Evolutionary conservation across 2,113 vertebrate genomes (phyloP), one percentile per base, ranked within the genome.

Genomic region (Hiodon alosoides): DNA sequence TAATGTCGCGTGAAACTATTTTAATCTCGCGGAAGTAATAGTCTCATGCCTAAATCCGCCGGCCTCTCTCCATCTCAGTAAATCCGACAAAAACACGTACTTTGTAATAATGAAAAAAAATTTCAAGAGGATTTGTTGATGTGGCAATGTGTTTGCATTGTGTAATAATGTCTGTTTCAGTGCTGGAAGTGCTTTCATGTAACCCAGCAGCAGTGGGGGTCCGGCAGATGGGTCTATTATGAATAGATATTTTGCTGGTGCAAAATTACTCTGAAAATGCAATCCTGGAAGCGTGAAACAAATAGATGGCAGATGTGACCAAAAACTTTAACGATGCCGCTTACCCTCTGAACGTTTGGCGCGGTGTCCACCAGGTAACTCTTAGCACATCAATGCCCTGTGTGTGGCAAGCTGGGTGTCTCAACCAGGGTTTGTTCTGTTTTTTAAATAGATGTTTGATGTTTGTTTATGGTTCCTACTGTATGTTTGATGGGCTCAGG

Each of bases 221-320:
- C 75, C 73, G 69, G 74, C 82, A 83, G 82, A 83, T 83, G 80
- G 79, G 76, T 55, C 74, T 70, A 16, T 71, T 81, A 71, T 78
- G 78, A 77, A 71, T 62, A 81, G 75, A 76, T 76, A 55, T 69
- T 79, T 76, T 76, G 59, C 53, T 80, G 65, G 78, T 62, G 54
- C 64, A 69, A 72, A 81, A 79, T 76, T 76, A 57, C 55, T 69
- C 10, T 64, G 75, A 69, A 73, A 79, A 76, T 73, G 53, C 59
- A 67, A 4, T 60, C 50, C 75, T 69, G 67, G 67, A 69, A 70
- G n/a, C 13, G 31, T 57, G 57, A 69, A 77, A 50, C 68, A 75
- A 77, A 81, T 58, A 78, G 69, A 57, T 31, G 58, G 74, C 80
- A 82, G 80, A 83, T 80, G 76, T 71, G 76, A 75, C 58, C 67